These are phyloP conservation scores for Meteorus colon DNA, from an alignment of 2,888 invertebrate species.

Conservation along the genomic window DNA sequence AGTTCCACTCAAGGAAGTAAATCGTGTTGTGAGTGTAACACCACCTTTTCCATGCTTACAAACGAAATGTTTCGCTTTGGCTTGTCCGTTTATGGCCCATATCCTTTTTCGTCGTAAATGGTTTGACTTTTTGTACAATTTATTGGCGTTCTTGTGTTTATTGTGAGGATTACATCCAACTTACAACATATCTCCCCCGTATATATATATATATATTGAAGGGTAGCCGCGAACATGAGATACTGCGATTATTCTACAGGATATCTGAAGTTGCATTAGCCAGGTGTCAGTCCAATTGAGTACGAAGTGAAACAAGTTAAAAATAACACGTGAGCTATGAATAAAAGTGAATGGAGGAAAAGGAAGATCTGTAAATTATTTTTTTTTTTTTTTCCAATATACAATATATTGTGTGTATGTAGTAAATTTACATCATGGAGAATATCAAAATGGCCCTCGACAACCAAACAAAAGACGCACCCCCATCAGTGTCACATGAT, in stretches of 20 bases:
- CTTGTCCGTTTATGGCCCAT: too few relatives aligned
- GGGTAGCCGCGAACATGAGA: constrained; percentile 44
- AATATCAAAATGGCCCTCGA: constrained; percentile 50
- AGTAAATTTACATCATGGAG: constrained; percentile 27
- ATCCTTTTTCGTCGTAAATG: constrained; percentile 27
- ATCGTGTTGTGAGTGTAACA: too few relatives aligned
- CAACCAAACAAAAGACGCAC: constrained; percentile 68
- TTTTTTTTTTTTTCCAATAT: background rate
- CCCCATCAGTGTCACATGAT: constrained; percentile 72
- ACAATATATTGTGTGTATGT: constrained; percentile 2
- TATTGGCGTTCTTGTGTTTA: constrained; percentile 45
- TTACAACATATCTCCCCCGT: background rate
- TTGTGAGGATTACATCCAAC: constrained; percentile 36
- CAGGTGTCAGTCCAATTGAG: background rate
- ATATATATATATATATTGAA: constrained; percentile 23
- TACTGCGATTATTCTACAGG: constrained; percentile 44
- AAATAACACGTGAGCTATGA: background rate
- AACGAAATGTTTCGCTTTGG: too few relatives aligned
- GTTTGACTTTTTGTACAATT: constrained; percentile 48
- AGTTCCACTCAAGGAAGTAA: too few relatives aligned
- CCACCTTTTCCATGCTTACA: too few relatives aligned
- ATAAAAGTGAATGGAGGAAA: background rate
- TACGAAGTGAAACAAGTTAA: background rate
- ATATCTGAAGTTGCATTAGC: background rate
- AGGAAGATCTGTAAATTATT: background rate